phyloP scores from a whole-genome alignment of 2,797 vertebrate genomes.

The Apogon hyalosoma region DNA sequence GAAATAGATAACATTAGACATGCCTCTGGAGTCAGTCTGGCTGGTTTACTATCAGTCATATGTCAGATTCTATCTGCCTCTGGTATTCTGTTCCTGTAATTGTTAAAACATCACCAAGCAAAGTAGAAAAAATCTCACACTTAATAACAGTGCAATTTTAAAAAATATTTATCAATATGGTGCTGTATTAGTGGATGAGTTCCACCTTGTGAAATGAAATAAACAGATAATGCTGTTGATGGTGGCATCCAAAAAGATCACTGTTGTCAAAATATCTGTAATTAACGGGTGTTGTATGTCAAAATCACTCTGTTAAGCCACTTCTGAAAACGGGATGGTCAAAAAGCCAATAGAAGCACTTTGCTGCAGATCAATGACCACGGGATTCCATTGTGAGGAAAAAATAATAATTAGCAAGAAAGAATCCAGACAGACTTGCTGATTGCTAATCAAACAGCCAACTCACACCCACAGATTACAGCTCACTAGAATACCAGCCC shows the following conservation, averaged over 20 bases:
- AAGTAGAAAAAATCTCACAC: slow-evolving; percentile 48
- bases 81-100: slow-evolving; percentile 47
- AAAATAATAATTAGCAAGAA: slow-evolving; percentile 67
- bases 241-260: slow-evolving; percentile 14
- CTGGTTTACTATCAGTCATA: slow-evolving; percentile 47
- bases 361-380: slow-evolving; percentile 51
- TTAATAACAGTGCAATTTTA: slow-evolving; percentile 44
- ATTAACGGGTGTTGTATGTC: slow-evolving; percentile 31
- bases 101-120: slow-evolving; percentile 56
- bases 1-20: slow-evolving; percentile 47
- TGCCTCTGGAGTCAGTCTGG: slow-evolving; percentile 31
- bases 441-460: slow-evolving; percentile 71
- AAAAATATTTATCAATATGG: slow-evolving; percentile 33
- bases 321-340: slow-evolving; percentile 13
- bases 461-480: slow-evolving; percentile 60
- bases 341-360: slow-evolving; percentile 54
- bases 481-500: slow-evolving; percentile 60
- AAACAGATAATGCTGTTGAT: slow-evolving; percentile 9
- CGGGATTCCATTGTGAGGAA: slow-evolving; percentile 50
- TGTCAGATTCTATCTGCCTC: slow-evolving; percentile 62
- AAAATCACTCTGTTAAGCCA: not conserved
- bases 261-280: slow-evolving; percentile 27
- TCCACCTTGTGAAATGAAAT: slow-evolving; percentile 6
- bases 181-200: slow-evolving; percentile 17
- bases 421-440: slow-evolving; percentile 63